Percentiles rank a stretch among this genome's conserved stretches.
Evolutionary conservation across 2,113 vertebrate species (phyloP).

Genomic region (Mus musculus): GRCm39 chr4:46683001-46683500

Average conservation of each 20-base stretch:
- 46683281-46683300: too few species aligned
- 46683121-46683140: too few species aligned
- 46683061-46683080: neutral
- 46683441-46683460: neutral
- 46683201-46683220: too few species aligned
- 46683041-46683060: neutral
- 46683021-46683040: neutral
- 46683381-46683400: slow-evolving; percentile 1
- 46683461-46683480: neutral
- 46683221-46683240: too few species aligned
- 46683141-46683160: too few species aligned
- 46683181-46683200: too few species aligned
- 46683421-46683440: neutral
- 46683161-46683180: too few species aligned
- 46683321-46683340: too few species aligned
- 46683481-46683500: neutral
- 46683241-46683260: too few species aligned
- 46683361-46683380: neutral
- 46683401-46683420: accelerated
- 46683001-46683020: neutral
- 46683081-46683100: neutral
- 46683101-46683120: neutral
- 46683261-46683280: too few species aligned
- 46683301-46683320: too few species aligned
- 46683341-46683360: neutral